Evolutionary conservation across 2,797 vertebrate genomes (phyloP), one percentile per base, ranked within the genome.

Genomic region (Philypnodon macrostomus): DNA sequence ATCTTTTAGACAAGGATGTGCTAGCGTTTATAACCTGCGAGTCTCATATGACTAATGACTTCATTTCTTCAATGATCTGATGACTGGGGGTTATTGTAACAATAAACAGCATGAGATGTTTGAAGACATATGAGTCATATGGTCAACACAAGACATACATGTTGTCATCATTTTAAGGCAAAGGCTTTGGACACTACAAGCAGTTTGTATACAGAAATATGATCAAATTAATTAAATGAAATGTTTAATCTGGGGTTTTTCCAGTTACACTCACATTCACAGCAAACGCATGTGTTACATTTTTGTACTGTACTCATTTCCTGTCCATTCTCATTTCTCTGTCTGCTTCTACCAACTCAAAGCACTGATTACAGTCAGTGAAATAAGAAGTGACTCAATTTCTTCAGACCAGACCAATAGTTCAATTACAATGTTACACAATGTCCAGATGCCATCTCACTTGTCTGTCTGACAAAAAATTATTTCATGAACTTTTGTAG

Each of bases 401-500:
- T 39, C 32, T 42, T 33, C 11, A 54, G 52, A 56, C 47, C n/a
- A n/a, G n/a, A 58, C 47, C 42, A 41, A 37, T 60, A 67, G 70
- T 75, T 44, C 21, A 23, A 73, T 79, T 72, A 79, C 58, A 62
- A 8, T 5, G 67, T 81, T 82, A 71, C 58, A 74, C 75, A 77
- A 79, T 51, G 36, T 62, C 55, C 47, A 3, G 53, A 29, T 70
- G 54, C 44, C 21, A 7, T 40, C 63, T 78, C 75, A 77, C 67
- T 68, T n/a, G n/a, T n/a, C 67, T 65, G 57, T 48, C 64, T 64
- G 69, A 73, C 55, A 67, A 75, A 72, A n/a, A 82, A 80, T 62
- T 54, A 70, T 67, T 57, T 47, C 47, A 64, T 53, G 41, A 24
- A 37, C 53, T 57, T 19, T 48, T 72, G 29, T 16, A 52, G 61